phyloP scores from a whole-genome alignment of 2,797 vertebrate genomes.

The Centropyge bicolor region DNA sequence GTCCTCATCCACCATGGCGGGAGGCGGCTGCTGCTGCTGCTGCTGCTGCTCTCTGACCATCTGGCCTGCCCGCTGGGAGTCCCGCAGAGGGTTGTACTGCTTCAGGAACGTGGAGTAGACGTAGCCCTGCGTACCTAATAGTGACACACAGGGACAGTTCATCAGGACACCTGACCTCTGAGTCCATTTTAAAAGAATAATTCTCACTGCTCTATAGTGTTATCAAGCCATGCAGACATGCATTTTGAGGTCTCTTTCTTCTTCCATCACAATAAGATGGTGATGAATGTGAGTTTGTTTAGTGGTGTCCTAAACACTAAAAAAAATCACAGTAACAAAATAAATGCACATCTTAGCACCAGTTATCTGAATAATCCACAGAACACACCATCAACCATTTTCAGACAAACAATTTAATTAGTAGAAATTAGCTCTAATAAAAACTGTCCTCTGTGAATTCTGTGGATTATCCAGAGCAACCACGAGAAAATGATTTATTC shows the following conservation, averaged over 20 bases:
- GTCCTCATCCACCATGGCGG: slow-evolving; percentile 86
- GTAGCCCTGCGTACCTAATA: slow-evolving; percentile 87
- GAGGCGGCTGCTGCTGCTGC: slow-evolving; percentile 67
- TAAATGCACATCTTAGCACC: neutral
- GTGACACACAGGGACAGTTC: slow-evolving; percentile 31
- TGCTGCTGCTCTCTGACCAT: slow-evolving; percentile 68
- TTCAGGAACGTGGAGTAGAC: slow-evolving; percentile 97
- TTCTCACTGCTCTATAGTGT: neutral
- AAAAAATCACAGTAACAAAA: neutral
- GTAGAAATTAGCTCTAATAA: too few species aligned
- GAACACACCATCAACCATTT: neutral
- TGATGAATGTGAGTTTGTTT: neutral
- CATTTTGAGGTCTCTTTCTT: neutral
- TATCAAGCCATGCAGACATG: neutral
- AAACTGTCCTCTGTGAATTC: neutral
- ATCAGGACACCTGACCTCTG: slow-evolving; percentile 17
- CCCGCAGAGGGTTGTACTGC: slow-evolving; percentile 91
- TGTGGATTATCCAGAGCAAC: neutral
- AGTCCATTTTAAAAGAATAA: neutral
- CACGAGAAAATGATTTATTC: neutral
- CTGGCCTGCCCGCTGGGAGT: slow-evolving; percentile 66
- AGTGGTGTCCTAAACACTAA: neutral
- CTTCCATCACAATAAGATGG: neutral
- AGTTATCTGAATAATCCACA: neutral
- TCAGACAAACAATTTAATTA: neutral